Base-by-base conservation (phyloP, 2,797 vertebrate genomes). In the Darevskia nairensis region DNA sequence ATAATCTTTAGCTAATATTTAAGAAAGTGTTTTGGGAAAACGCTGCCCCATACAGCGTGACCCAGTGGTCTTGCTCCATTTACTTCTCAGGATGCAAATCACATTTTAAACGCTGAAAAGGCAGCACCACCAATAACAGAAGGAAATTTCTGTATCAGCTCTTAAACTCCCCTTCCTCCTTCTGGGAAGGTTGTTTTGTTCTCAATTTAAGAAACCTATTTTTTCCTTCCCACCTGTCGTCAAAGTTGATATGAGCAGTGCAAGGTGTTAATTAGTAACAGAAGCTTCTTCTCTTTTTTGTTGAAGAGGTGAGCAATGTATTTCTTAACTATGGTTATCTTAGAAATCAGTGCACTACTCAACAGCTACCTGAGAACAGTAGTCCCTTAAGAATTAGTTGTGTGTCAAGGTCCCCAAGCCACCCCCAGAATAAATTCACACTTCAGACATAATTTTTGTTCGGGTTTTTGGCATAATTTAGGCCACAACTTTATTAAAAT, bases 281-380 rank as follows among this genome's bases (percentile, higher is more conserved):
- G 10, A 72, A 64, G 13, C 5, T 8, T 39, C 61, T 85, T 39
- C 50, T 50, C 11, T 50, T 41, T 13, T 27, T 80, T 64, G 35
- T 50, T 32, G 19, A 46, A 44, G 13, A 21, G n/a, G 35, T 55
- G 13, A 39, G 68, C 41, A 39, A 78, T 35, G 25, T 44, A 59
- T 32, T 83, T 35, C 74, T 50, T 83, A 50, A 74, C 19, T 27
- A 79, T 72, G 10, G 8, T 8, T 4, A 10, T 25, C 50, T 11
- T 85, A 86, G 75, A 85, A 68, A 44, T 85, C 66, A 82, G n/a
- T 66, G 71, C 90, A 84, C 41, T 27, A 55, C 64, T 6, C 46
- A 19, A 7, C 41, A 74, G 50, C 39, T 9, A 46, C 10, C 71
- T 23, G 8, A 68, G 5, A 17, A 79, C 44, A 13, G 69, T 27